Evolutionary conservation across 2,113 vertebrate species (phyloP).

Genomic region (Poeciliopsis retropinna): DNA sequence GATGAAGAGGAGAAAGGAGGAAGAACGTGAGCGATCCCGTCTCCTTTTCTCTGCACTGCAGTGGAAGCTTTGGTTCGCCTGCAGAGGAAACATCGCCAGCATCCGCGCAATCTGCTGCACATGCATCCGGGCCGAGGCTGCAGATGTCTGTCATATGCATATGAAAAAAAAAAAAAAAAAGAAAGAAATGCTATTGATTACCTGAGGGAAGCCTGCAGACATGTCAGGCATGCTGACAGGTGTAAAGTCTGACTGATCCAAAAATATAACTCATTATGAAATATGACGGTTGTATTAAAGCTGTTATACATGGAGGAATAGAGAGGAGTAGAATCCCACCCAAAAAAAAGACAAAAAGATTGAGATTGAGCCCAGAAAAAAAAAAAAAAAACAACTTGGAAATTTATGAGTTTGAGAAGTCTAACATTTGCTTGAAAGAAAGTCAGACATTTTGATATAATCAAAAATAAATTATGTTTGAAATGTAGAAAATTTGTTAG

Average conservation of each 20-base stretch:
- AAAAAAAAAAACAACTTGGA: too few relatives aligned
- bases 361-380: too few relatives aligned
- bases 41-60: constrained; percentile 50
- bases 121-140: constrained; percentile 4
- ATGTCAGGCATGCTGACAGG: too few relatives aligned
- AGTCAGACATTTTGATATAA: too few relatives aligned
- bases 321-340: too few relatives aligned
- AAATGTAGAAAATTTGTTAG: too few relatives aligned
- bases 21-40: constrained; percentile 19
- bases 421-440: too few relatives aligned
- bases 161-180: background rate
- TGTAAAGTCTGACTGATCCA: background rate
- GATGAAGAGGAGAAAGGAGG: constrained; percentile 3
- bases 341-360: too few relatives aligned
- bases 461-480: too few relatives aligned
- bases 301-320: background rate
- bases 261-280: background rate
- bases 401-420: too few relatives aligned
- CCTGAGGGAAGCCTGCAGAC: constrained; percentile 12
- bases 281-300: too few relatives aligned
- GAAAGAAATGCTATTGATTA: constrained; percentile 13
- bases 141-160: constrained; percentile 35
- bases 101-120: constrained; percentile 18
- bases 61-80: constrained; percentile 33
- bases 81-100: background rate